Percentiles rank a stretch among this genome's conserved stretches.
These are phyloP conservation scores for Tokudaia tokunoshimensis DNA, from an alignment of 2,797 vertebrate species.

Conservation along the genomic window DNA sequence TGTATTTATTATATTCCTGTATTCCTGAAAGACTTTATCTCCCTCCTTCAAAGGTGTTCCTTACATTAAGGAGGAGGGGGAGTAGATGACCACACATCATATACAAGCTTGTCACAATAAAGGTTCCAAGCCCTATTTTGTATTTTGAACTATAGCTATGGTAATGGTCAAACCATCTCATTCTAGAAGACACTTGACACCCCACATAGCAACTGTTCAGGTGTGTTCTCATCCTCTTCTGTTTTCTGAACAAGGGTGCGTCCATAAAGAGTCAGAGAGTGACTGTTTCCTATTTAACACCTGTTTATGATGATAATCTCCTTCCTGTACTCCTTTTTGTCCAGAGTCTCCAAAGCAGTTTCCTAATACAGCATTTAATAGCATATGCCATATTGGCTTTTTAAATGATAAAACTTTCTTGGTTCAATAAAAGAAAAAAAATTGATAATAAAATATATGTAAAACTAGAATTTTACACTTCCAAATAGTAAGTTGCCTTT, in stretches of 20 bases:
- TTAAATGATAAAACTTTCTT: slow-evolving; percentile 78
- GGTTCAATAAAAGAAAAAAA: slow-evolving; percentile 73
- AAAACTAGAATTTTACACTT: slow-evolving; percentile 86
- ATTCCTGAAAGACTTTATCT: neutral
- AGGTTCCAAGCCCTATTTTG: slow-evolving; percentile 31
- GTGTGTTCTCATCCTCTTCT: neutral
- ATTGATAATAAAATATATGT: slow-evolving; percentile 85
- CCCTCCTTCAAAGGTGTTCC: slow-evolving; percentile 32
- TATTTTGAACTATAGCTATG: slow-evolving; percentile 45
- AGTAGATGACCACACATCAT: neutral
- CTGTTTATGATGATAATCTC: neutral
- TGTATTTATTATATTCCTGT: neutral
- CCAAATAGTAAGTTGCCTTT: slow-evolving; percentile 87
- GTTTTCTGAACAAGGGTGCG: slow-evolving; percentile 17
- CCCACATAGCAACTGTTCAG: slow-evolving; percentile 48
- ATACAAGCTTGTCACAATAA: slow-evolving; percentile 44
- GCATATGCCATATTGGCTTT: slow-evolving; percentile 54
- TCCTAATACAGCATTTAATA: slow-evolving; percentile 64
- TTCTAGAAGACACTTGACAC: slow-evolving; percentile 46
- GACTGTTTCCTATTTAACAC: neutral
- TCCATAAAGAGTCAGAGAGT: neutral
- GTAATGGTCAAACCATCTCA: slow-evolving; percentile 42
- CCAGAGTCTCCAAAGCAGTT: slow-evolving; percentile 74
- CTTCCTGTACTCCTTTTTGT: slow-evolving; percentile 62
- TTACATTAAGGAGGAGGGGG: neutral